Base-by-base conservation (phyloP, 1,140 invertebrate genomes). In the Dryas iulia region DNA sequence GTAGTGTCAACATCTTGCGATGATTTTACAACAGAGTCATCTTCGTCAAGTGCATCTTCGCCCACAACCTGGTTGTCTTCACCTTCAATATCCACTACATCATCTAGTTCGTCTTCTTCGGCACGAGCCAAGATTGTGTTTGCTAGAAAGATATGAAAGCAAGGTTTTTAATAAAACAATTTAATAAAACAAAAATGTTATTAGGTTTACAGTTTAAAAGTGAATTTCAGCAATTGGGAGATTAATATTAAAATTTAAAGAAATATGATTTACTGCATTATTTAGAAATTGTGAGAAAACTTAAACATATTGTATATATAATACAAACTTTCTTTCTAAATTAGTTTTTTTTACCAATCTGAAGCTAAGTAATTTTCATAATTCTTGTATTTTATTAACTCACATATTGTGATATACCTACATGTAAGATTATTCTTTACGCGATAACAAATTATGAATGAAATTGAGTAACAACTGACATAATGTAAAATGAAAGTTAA, bases 1-100 rank as follows among this genome's bases (percentile, higher is more conserved):
- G 95, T 96, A 0, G 98, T 97, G 79, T 98, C 97, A 33, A 97
- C 97, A 94, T 99, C 96, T 30, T 96, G 95, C 0, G 98, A 98
- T n/a, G 97, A 95, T 75, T 94, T 94, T 64, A 93, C 94, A 71
- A 93, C 93, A n/a, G 94, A 93, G 59, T 97, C 97, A 74, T 95
- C 97, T 71, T 95, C 94, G 69, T 88, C 91, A 10, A 94, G 89
- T 8, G 93, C 93, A 81, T 94, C 94, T 64, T 93, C 93, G 14
- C 93, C 94, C 47, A 93, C 94, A 53, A 94, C 94, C 76, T 93
- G 94, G 81, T 93, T 94, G 69, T 95, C 94, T 83, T 96, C 96
- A 39, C 93, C 94, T 79, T 96, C 95, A 71, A 95, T 95, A 74
- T 96, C 95, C 8, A 95, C 95, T 35, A 96, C 96, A 87, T 97